A percentile compares a stretch with the other conserved stretches of the same genome.
These are phyloP conservation scores for Rosalia funebris DNA, from an alignment of 2,888 invertebrate species.

Conservation along the genomic window DNA sequence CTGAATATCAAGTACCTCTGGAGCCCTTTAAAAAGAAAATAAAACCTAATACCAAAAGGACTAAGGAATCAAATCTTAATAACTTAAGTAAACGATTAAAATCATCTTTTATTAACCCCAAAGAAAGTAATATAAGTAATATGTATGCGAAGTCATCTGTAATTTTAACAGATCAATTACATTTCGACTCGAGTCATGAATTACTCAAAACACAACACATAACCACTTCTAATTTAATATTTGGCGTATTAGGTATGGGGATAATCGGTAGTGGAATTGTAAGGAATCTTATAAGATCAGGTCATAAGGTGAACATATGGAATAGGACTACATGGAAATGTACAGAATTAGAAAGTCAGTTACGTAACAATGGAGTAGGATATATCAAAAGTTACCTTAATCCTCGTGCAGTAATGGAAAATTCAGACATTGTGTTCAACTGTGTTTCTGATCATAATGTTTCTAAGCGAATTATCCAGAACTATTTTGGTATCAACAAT, in stretches of 20 bases:
- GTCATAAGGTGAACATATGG: slow-evolving; percentile 94
- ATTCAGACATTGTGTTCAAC: slow-evolving; percentile 93
- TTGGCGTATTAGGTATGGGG: slow-evolving; percentile 74
- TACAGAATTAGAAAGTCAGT: slow-evolving; percentile 33
- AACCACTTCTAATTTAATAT: slow-evolving; percentile 13
- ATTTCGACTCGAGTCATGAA: not conserved
- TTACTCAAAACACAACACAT: slow-evolving; percentile 5
- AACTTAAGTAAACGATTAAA: slow-evolving; percentile 4
- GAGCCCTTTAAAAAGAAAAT: slow-evolving; percentile 13
- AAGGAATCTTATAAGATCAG: slow-evolving; percentile 92
- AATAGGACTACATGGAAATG: slow-evolving; percentile 74
- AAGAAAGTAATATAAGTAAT: slow-evolving; percentile 2
- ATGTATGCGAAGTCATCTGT: not conserved
- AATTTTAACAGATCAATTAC: not conserved
- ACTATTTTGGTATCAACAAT: slow-evolving; percentile 91
- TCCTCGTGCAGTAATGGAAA: slow-evolving; percentile 90
- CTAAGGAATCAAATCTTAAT: slow-evolving; percentile 3
- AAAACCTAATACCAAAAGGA: slow-evolving; percentile 8
- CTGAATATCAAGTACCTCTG: slow-evolving; percentile 25
- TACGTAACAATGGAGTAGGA: slow-evolving; percentile 29
- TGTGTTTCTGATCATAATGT: slow-evolving; percentile 94
- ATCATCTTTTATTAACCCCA: not conserved
- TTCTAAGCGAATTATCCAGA: slow-evolving; percentile 94
- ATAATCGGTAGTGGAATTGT: slow-evolving; percentile 96
- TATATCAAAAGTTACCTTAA: slow-evolving; percentile 79